Conservation (phyloP, 2,797 vertebrate genomes). For the Phoebastria nigripes region DNA sequence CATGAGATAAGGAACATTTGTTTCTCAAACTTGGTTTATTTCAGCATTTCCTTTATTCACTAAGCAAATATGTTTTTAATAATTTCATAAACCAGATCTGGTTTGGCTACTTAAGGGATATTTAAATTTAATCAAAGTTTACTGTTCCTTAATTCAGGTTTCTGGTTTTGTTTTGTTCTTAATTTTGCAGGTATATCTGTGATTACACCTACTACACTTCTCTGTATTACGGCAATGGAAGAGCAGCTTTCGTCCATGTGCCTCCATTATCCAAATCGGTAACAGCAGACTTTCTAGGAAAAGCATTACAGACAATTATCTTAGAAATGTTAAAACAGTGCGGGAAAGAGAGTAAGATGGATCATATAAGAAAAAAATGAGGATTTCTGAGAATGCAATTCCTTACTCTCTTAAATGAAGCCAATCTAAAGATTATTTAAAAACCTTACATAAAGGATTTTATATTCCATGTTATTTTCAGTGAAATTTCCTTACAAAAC, state of each 20-base stretch:
- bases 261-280: slow-evolving; percentile 68
- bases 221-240: slow-evolving; percentile 73
- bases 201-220: slow-evolving; percentile 85
- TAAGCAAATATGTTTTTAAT: neutral
- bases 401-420: neutral
- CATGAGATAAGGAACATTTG: slow-evolving; percentile 29
- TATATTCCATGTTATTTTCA: neutral
- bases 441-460: neutral
- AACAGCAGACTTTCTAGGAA: slow-evolving; percentile 72
- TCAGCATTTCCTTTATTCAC: neutral
- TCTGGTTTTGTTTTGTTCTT: neutral
- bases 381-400: neutral
- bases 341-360: neutral
- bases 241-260: slow-evolving; percentile 79
- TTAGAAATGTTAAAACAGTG: slow-evolving; percentile 57
- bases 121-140: neutral
- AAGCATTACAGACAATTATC: slow-evolving; percentile 74
- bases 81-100: slow-evolving; percentile 5
- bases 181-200: slow-evolving; percentile 79
- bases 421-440: neutral
- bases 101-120: slow-evolving; percentile 13
- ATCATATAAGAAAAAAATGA: neutral
- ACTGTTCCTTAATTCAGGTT: neutral
- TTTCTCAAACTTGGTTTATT: slow-evolving; percentile 33
- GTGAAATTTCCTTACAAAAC: neutral